Conservation (phyloP, 2,797 vertebrate genomes). For the Anas bahamensis region DNA sequence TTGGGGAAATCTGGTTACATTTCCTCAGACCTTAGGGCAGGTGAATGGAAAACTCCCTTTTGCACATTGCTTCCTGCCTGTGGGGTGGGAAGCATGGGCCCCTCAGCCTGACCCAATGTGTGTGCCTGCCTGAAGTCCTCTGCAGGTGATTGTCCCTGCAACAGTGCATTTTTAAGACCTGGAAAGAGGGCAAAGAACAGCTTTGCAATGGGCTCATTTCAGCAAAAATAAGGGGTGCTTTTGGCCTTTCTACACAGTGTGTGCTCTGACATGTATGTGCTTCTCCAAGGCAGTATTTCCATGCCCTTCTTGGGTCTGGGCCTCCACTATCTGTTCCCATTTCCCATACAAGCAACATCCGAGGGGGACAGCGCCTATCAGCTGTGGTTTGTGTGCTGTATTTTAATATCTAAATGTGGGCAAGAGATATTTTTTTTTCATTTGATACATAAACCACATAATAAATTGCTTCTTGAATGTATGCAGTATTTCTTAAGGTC, state of each 20-base stretch:
- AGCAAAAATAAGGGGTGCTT: background rate
- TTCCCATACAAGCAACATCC: background rate
- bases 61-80: background rate
- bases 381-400: background rate
- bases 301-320: background rate
- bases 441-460: background rate
- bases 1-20: background rate
- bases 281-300: background rate
- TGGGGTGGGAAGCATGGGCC: too few species aligned
- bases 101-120: background rate
- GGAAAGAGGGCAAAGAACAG: background rate
- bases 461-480: conserved; percentile 34
- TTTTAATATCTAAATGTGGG: background rate
- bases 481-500: conserved; percentile 58
- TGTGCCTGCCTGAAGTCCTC: background rate
- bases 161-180: background rate
- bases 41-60: background rate
- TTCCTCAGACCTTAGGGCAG: background rate
- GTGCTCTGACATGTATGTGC: background rate
- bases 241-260: background rate
- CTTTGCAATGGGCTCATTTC: background rate
- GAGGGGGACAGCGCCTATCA: background rate
- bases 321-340: background rate
- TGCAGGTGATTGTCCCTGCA: background rate
- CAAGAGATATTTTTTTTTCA: background rate